Conservation (phyloP, 2,113 vertebrate species). For the Leptocoma aspasia region DNA sequence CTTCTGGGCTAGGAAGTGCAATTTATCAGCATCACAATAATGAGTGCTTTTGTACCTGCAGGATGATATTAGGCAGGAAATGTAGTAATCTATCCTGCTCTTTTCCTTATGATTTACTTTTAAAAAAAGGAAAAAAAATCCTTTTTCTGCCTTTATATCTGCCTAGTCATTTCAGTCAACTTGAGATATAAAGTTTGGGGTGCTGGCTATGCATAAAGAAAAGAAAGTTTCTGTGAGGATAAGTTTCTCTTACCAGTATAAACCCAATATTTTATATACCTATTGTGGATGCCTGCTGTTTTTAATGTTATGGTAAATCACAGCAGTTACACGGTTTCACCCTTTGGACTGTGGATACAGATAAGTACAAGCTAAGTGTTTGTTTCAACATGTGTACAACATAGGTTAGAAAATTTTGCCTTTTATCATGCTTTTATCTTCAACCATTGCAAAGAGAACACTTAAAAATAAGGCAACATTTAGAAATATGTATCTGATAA, state of each 20-base stretch:
- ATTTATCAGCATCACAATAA: background rate
- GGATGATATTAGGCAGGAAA: background rate
- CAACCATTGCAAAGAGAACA: background rate
- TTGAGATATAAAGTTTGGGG: background rate
- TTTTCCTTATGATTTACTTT: background rate
- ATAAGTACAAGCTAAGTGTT: background rate
- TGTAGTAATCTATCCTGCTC: background rate
- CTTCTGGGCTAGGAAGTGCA: background rate
- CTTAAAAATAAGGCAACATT: background rate
- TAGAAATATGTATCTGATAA: background rate
- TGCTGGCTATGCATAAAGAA: background rate
- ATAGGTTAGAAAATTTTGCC: background rate
- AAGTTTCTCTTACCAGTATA: background rate
- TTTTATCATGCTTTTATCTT: background rate
- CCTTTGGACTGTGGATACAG: background rate
- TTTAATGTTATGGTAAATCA: background rate
- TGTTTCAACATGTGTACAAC: background rate
- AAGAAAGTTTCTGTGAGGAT: background rate
- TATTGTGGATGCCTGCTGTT: background rate
- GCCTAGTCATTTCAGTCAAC: background rate
- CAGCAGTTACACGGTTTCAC: background rate
- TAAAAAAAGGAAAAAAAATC: accelerated
- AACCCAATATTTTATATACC: background rate
- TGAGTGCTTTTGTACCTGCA: background rate
- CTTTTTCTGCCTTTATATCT: background rate